Percentiles rank a stretch among this genome's conserved stretches.
Conservation (phyloP, 30 jellyfish, hydroid and myxozoan species). For the Aurelia sp. region DNA sequence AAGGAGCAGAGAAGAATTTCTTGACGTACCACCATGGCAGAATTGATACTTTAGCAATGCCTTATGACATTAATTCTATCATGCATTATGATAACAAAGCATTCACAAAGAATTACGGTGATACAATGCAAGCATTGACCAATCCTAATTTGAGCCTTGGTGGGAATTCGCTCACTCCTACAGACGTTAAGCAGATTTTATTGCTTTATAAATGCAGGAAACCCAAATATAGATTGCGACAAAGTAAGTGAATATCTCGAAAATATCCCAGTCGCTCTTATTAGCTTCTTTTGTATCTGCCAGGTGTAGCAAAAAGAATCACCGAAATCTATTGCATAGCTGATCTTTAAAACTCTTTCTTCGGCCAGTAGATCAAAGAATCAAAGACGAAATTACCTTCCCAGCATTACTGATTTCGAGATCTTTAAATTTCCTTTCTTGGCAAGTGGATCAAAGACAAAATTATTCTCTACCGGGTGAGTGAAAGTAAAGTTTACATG, state of each 20-base stretch:
- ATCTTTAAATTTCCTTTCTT: too few relatives aligned
- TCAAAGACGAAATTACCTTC: too few relatives aligned
- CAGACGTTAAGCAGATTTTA: slow-evolving; percentile 72
- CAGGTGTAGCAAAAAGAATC: too few relatives aligned
- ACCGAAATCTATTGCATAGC: too few relatives aligned
- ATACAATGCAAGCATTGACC: slow-evolving; percentile 80
- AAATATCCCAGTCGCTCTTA: too few relatives aligned
- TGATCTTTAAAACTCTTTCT: too few relatives aligned
- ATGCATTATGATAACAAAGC: slow-evolving; percentile 86
- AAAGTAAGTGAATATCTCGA: slow-evolving; percentile 9
- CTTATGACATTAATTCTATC: slow-evolving; percentile 76
- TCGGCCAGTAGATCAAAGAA: too few relatives aligned
- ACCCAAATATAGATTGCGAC: slow-evolving; percentile 16
- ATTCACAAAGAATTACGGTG: slow-evolving; percentile 68
- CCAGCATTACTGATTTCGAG: too few relatives aligned
- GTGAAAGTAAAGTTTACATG: too few relatives aligned
- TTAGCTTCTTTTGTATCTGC: too few relatives aligned
- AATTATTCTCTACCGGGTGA: too few relatives aligned
- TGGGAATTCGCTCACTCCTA: slow-evolving; percentile 45
- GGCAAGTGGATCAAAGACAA: too few relatives aligned
- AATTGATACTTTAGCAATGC: slow-evolving; percentile 84
- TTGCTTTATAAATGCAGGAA: slow-evolving; percentile 68
- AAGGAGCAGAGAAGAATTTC: slow-evolving; percentile 89
- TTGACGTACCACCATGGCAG: slow-evolving; percentile 79
- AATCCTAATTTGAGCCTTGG: slow-evolving; percentile 77